Percentiles rank a stretch among this genome's conserved stretches.
Evolutionary conservation across 2,888 invertebrate genomes (phyloP).

Genomic region (Lithophane socia): DNA sequence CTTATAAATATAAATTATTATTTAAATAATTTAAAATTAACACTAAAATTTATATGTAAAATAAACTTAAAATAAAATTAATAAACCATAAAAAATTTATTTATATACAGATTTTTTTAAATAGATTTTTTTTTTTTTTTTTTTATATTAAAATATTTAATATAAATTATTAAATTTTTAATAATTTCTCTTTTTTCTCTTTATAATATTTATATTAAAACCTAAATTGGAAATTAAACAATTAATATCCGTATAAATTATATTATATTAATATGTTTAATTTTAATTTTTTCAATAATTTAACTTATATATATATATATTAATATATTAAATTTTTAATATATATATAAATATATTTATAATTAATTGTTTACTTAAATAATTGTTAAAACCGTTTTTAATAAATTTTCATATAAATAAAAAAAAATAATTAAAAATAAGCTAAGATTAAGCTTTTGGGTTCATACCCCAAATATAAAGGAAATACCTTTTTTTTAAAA

Average conservation of each 20-base stretch:
- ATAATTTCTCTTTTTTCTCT: slow-evolving; percentile 63
- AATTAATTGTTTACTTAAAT: slow-evolving; percentile 47
- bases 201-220: slow-evolving; percentile 71
- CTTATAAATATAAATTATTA: slow-evolving; percentile 71
- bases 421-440: slow-evolving; percentile 80
- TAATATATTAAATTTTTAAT: slow-evolving; percentile 67
- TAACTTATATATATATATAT: slow-evolving; percentile 65
- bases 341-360: slow-evolving; percentile 60
- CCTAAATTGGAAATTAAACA: no score
- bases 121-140: slow-evolving; percentile 83
- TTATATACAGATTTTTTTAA: slow-evolving; percentile 69
- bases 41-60: slow-evolving; percentile 90
- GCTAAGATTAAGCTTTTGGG: slow-evolving; percentile 91
- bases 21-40: slow-evolving; percentile 82
- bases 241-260: no score
- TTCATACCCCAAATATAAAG: slow-evolving; percentile 91
- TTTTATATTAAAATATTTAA: slow-evolving; percentile 69
- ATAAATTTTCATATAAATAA: slow-evolving; percentile 68
- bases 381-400: slow-evolving; percentile 67
- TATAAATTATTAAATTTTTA: slow-evolving; percentile 67
- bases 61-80: slow-evolving; percentile 87
- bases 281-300: no score
- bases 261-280: no score
- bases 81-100: slow-evolving; percentile 88
- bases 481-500: slow-evolving; percentile 84